A percentile compares a stretch with the other conserved stretches of the same genome.
Conservation (phyloP, 2,113 vertebrate genomes). For the Sander lucioperca region DNA sequence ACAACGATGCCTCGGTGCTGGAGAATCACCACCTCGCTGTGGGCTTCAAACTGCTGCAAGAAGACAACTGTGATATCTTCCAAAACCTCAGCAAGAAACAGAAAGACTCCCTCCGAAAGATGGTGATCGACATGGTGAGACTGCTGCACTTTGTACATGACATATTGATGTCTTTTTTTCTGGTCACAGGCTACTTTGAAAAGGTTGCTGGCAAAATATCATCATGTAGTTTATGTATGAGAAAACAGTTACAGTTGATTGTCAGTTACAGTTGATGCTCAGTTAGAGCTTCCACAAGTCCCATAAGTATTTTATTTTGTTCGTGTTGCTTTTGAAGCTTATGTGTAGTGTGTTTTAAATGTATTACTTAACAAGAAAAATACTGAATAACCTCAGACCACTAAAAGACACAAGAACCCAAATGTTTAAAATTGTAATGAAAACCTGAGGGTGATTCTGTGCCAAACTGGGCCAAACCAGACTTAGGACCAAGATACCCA, state of each 20-base stretch:
- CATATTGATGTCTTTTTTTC: background rate
- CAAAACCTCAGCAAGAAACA: conserved; percentile 92
- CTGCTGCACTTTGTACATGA: background rate
- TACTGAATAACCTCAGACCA: background rate
- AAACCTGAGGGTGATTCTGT: background rate
- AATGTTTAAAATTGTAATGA: background rate
- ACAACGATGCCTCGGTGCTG: conserved; percentile 92
- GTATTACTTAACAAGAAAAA: background rate
- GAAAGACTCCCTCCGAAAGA: conserved; percentile 89
- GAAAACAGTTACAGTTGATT: background rate
- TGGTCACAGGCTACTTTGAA: conserved; percentile 5
- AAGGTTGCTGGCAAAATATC: conserved; percentile 4
- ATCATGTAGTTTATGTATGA: background rate
- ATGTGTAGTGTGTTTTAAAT: background rate
- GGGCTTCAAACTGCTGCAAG: conserved; percentile 94
- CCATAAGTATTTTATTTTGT: no score
- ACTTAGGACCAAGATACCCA: background rate
- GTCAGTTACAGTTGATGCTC: background rate
- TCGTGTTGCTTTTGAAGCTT: background rate
- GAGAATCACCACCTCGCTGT: conserved; percentile 95
- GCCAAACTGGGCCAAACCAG: background rate
- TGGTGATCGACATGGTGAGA: conserved; percentile 93
- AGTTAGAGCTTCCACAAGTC: no score
- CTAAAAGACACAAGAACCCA: background rate
- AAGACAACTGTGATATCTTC: conserved; percentile 94